phyloP scores from a whole-genome alignment of 2,113 vertebrate species.

The Psettodes erumei region DNA sequence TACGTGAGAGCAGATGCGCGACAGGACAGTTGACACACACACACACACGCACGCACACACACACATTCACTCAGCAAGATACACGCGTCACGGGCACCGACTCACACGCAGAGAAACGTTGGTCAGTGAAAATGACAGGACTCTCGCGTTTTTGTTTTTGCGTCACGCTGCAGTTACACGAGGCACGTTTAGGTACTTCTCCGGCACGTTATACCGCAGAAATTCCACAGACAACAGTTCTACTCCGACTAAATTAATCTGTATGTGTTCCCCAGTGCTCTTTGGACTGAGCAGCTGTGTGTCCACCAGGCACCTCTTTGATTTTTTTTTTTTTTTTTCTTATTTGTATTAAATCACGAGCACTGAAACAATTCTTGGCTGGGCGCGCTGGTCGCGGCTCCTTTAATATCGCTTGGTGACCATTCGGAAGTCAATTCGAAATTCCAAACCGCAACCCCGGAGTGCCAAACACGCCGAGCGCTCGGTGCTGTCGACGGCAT shows the following conservation, averaged over 20 bases:
- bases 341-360: conserved; percentile 12
- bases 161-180: conserved; percentile 46
- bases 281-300: conserved; percentile 15
- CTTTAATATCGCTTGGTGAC: conserved; percentile 28
- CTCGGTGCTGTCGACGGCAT: conserved; percentile 29
- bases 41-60: conserved; percentile 14
- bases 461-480: conserved; percentile 42
- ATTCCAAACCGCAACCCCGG: conserved; percentile 9
- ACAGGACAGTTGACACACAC: conserved; percentile 19
- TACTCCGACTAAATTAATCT: conserved; percentile 37
- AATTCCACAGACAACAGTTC: conserved; percentile 39
- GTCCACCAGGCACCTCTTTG: conserved; percentile 40
- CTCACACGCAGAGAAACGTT: conserved; percentile 28
- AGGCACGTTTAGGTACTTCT: conserved; percentile 39
- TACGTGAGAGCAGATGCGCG: conserved; percentile 66
- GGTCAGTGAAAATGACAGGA: conserved; percentile 24
- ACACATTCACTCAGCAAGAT: conserved; percentile 39
- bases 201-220: conserved; percentile 32
- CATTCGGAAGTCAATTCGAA: conserved; percentile 18
- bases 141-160: conserved; percentile 26
- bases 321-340: not conserved
- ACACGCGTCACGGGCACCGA: conserved; percentile 54
- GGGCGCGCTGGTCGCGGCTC: conserved; percentile 71
- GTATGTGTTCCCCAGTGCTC: conserved; percentile 13
- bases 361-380: conserved; percentile 26